phyloP scores from a whole-genome alignment of 2,113 vertebrate genomes.

The Oreochromis niloticus region DNA sequence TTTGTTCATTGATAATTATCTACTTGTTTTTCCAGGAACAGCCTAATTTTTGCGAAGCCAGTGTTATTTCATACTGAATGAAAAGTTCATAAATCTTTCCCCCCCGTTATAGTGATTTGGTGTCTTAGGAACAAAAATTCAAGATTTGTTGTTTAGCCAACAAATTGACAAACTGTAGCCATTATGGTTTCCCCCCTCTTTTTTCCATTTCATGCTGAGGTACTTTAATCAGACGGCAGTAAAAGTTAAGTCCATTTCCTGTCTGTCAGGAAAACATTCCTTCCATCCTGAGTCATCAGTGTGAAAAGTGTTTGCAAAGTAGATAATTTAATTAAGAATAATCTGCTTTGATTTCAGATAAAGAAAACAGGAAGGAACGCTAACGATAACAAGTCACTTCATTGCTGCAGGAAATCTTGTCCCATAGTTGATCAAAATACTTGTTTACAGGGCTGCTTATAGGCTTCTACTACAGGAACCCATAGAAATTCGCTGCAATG shows the following conservation, averaged over 20 bases:
- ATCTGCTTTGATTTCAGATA: neutral
- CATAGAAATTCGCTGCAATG: neutral
- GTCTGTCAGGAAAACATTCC: conserved; percentile 19
- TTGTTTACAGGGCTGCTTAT: neutral
- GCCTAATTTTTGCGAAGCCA: rapidly evolving
- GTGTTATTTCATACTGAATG: neutral
- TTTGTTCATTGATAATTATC: neutral
- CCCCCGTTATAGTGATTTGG: neutral
- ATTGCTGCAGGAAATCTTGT: neutral
- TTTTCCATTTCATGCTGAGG: neutral
- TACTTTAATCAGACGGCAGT: neutral
- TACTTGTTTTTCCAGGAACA: neutral
- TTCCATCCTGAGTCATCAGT: conserved; percentile 14
- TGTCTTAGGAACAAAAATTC: neutral
- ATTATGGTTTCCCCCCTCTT: neutral
- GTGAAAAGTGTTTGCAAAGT: neutral
- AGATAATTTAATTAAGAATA: neutral
- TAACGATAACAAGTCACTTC: neutral
- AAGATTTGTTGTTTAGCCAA: neutral
- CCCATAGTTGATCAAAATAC: neutral
- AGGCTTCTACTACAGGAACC: neutral
- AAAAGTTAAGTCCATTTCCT: neutral
- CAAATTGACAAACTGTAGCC: neutral
- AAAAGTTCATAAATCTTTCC: neutral
- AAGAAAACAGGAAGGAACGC: neutral